Percentiles rank a stretch among this genome's conserved stretches.
Conservation (phyloP, 2,797 vertebrate genomes). For the Phoebastria nigripes region DNA sequence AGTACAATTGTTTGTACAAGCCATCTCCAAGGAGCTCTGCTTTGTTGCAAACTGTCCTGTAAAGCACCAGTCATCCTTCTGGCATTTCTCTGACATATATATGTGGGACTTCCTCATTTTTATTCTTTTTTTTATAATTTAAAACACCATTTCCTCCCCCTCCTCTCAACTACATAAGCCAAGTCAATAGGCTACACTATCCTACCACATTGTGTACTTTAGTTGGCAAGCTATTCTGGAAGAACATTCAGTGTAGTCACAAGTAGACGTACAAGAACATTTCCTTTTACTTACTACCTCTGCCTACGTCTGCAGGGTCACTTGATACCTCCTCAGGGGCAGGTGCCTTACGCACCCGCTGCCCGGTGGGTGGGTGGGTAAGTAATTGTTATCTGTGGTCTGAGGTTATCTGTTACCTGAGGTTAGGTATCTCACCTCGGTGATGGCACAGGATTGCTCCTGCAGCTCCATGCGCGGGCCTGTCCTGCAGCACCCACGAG, state of each 20-base stretch:
- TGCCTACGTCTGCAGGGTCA: neutral
- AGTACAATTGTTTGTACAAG: neutral
- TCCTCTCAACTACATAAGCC: neutral
- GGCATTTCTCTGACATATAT: neutral
- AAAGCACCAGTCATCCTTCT: neutral
- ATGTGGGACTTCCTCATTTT: neutral
- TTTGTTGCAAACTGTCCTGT: neutral
- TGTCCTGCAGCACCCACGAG: neutral
- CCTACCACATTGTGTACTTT: neutral
- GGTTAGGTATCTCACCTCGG: accelerated
- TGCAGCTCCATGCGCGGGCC: no score
- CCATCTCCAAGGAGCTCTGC: neutral
- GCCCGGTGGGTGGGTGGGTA: neutral
- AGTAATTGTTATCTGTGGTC: no score
- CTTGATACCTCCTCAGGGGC: neutral
- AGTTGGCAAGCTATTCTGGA: neutral
- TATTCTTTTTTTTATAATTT: neutral
- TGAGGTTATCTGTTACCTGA: neutral
- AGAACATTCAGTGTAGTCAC: neutral
- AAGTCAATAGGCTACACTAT: neutral
- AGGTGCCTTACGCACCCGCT: neutral
- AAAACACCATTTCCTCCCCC: neutral
- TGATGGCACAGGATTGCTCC: neutral
- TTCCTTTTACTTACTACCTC: neutral
- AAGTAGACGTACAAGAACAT: no score